Evolutionary conservation across 2,888 invertebrate genomes (phyloP).

Genomic region (Hoplodrina ambigua): DNA sequence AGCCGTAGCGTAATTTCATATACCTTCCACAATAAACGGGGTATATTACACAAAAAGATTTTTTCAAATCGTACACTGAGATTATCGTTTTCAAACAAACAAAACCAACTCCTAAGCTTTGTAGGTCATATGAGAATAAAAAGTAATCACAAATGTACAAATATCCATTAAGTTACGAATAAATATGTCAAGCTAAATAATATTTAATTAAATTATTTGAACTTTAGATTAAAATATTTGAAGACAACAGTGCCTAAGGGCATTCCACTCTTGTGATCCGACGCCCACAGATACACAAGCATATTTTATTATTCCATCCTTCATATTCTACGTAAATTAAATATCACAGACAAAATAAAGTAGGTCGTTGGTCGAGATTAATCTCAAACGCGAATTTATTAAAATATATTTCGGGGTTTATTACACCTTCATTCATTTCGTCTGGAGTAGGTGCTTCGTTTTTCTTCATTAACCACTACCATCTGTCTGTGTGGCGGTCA

Average conservation of each 20-base stretch:
- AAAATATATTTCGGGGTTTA: constrained; percentile 5
- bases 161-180: neutral
- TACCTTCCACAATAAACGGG: too few species aligned
- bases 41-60: too few species aligned
- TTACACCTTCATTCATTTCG: constrained; percentile 5
- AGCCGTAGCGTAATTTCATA: too few species aligned
- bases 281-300: constrained; percentile 10
- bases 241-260: neutral
- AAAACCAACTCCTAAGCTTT: too few species aligned
- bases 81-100: too few species aligned
- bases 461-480: neutral
- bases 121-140: too few species aligned
- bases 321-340: constrained; percentile 15
- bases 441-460: neutral
- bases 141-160: neutral
- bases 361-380: constrained; percentile 25
- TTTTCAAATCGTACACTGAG: too few species aligned
- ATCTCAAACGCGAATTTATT: constrained; percentile 20
- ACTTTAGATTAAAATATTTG: constrained; percentile 3
- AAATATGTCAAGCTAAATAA: neutral
- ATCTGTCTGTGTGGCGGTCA: too few species aligned
- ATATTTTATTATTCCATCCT: constrained; percentile 10
- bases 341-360: constrained; percentile 26
- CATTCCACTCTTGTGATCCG: neutral
- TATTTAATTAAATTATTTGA: neutral